Conservation (phyloP, 2,888 invertebrate genomes). For the Hirtodrosophila cameraria region DNA sequence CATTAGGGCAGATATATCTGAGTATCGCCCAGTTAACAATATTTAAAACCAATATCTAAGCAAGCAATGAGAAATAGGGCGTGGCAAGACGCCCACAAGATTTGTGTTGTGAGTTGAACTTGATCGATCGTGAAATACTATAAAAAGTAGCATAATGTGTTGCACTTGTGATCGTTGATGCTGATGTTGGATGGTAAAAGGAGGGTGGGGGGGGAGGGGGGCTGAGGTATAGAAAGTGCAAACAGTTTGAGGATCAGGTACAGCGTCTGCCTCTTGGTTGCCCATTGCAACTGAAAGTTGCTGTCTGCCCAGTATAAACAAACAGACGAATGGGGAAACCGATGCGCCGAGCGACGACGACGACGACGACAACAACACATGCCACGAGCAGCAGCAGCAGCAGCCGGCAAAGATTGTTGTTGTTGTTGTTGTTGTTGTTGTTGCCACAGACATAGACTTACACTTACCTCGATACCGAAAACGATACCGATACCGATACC, state of each 20-base stretch:
- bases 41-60: too few species aligned
- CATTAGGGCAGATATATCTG: neutral
- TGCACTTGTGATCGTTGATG: neutral
- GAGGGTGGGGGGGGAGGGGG: conserved; percentile 11
- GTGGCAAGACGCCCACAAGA: too few species aligned
- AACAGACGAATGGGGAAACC: conserved; percentile 68
- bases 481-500: conserved; percentile 37
- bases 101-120: conserved; percentile 7
- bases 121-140: conserved; percentile 18
- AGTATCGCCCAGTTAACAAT: too few species aligned
- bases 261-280: conserved; percentile 44
- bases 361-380: conserved; percentile 45
- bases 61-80: too few species aligned
- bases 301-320: conserved; percentile 64
- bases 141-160: neutral
- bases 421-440: too few species aligned
- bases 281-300: conserved; percentile 49
- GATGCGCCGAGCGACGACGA: too few species aligned
- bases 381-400: conserved; percentile 29
- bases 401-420: conserved; percentile 17
- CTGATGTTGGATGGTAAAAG: conserved; percentile 5
- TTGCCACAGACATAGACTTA: neutral
- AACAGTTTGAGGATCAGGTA: conserved; percentile 72
- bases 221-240: conserved; percentile 69
- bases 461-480: conserved; percentile 39